Evolutionary conservation across 2,797 vertebrate species (phyloP).

Genomic region (Onychomys leucogaster): DNA sequence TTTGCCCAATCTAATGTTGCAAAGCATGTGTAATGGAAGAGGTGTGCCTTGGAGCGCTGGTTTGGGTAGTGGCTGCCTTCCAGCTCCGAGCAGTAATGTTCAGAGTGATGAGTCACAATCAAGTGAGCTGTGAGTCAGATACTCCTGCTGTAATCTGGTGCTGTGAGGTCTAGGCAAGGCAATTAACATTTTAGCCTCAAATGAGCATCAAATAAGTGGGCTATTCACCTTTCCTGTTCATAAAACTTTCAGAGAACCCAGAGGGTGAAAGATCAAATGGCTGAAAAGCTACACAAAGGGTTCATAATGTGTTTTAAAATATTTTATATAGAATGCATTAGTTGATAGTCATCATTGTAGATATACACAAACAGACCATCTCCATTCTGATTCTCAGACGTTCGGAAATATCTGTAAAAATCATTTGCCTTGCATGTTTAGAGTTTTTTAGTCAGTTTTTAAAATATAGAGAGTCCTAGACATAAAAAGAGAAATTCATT

Average conservation of each 20-base stretch:
- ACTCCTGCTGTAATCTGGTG: neutral
- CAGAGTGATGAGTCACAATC: neutral
- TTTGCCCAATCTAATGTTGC: neutral
- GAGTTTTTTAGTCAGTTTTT: neutral
- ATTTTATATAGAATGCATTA: neutral
- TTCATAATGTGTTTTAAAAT: neutral
- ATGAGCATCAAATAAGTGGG: neutral
- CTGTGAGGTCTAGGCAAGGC: neutral
- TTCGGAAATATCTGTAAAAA: conserved; percentile 13
- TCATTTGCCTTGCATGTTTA: neutral
- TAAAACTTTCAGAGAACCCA: neutral
- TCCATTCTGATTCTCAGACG: neutral
- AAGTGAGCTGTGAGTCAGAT: neutral
- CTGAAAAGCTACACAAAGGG: neutral
- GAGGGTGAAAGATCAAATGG: neutral
- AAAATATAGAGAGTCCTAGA: neutral
- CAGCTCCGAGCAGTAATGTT: neutral
- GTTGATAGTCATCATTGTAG: conserved; percentile 1
- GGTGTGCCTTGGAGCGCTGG: neutral
- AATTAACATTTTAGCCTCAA: neutral
- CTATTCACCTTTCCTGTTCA: neutral
- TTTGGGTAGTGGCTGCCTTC: neutral
- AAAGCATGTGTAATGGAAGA: neutral
- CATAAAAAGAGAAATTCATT: neutral
- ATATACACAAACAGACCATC: neutral